Evolutionary conservation across 2,888 invertebrate species (phyloP).

Genomic region (Metopia argyrocephala): DNA sequence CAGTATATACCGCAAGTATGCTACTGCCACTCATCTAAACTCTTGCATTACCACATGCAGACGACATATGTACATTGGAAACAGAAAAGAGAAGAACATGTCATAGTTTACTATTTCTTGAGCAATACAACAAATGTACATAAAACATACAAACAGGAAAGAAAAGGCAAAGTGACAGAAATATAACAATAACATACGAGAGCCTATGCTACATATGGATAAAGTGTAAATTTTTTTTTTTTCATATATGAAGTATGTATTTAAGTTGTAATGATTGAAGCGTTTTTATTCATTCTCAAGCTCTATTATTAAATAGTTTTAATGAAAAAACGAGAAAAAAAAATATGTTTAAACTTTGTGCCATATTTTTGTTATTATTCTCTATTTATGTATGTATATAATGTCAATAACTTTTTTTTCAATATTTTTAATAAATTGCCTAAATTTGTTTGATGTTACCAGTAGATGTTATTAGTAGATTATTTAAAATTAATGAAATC

Average conservation of each 20-base stretch:
- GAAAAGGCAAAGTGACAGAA: background rate
- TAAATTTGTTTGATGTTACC: too few relatives aligned
- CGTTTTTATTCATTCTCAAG: background rate
- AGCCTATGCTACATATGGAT: too few relatives aligned
- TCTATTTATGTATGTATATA: background rate
- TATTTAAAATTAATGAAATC: too few relatives aligned
- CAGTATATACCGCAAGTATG: too few relatives aligned
- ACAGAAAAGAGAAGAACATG: background rate
- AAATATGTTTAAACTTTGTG: constrained; percentile 32
- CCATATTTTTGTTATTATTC: constrained; percentile 24
- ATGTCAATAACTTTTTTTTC: constrained; percentile 45
- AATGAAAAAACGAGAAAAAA: constrained; percentile 13
- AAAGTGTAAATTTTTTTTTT: too few relatives aligned
- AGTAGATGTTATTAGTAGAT: too few relatives aligned
- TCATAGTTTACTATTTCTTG: constrained; percentile 47
- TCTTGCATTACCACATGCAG: too few relatives aligned
- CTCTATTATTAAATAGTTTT: constrained; percentile 19
- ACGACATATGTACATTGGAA: too few relatives aligned
- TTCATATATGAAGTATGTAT: too few relatives aligned
- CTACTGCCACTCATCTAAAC: too few relatives aligned
- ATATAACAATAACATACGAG: too few relatives aligned
- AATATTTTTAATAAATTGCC: constrained; percentile 13
- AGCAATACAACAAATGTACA: constrained; percentile 24
- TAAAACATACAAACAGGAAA: background rate
- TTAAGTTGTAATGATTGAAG: constrained; percentile 9